Percentiles rank a stretch among this genome's conserved stretches.
Evolutionary conservation across 2,888 invertebrate genomes (phyloP).

Genomic region (Noctua pronuba): DNA sequence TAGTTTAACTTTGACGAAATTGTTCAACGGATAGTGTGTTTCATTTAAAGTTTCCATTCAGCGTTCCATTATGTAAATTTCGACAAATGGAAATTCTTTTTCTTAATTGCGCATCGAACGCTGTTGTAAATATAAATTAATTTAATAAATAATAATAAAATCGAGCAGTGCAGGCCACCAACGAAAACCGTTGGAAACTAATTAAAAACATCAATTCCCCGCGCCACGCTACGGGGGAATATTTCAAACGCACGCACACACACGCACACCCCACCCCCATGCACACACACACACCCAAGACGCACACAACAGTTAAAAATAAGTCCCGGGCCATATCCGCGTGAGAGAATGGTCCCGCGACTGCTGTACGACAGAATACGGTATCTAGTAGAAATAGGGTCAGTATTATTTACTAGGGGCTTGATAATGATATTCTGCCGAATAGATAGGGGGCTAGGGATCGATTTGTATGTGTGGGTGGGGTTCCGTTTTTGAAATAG

Average conservation of each 20-base stretch:
- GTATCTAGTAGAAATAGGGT: conserved; percentile 71
- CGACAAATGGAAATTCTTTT: conserved; percentile 50
- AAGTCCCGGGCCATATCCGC: conserved; percentile 87
- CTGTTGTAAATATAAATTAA: conserved; percentile 69
- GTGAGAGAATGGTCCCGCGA: conserved; percentile 84
- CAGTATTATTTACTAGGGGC: conserved; percentile 64
- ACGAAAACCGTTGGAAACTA: conserved; percentile 89
- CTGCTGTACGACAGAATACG: conserved; percentile 66
- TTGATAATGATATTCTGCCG: conserved; percentile 50
- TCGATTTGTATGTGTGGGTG: conserved; percentile 16
- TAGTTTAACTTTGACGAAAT: conserved; percentile 84
- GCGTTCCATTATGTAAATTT: conserved; percentile 42
- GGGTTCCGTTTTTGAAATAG: conserved; percentile 12
- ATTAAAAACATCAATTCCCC: conserved; percentile 90
- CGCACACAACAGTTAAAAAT: conserved; percentile 88
- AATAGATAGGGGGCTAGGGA: conserved; percentile 52
- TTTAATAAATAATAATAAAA: conserved; percentile 82
- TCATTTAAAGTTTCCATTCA: conserved; percentile 78
- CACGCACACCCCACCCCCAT: conserved; percentile 67
- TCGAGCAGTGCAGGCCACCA: conserved; percentile 80
- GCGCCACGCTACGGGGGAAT: conserved; percentile 85
- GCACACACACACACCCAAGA: conserved; percentile 76
- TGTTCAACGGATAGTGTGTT: conserved; percentile 75
- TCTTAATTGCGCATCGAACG: conserved; percentile 43
- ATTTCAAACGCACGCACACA: conserved; percentile 88